Conservation (phyloP, 1,140 invertebrate species). For the Cydia strobilella region DNA sequence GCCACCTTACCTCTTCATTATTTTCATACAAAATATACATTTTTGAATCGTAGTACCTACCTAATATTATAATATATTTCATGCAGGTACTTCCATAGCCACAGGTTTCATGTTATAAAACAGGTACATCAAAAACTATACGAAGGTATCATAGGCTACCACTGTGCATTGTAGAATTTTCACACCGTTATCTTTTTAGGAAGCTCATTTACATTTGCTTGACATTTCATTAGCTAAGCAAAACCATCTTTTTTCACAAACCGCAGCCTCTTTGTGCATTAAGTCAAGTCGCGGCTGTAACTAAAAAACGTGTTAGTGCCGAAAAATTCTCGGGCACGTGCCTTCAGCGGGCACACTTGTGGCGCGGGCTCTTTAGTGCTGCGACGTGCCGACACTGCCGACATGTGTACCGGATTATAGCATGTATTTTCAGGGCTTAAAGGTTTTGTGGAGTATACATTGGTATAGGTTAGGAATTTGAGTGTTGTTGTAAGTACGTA, state of each 20-base stretch:
- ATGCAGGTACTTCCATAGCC: too few species aligned
- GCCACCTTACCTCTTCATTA: too few species aligned
- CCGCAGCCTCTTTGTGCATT: constrained; percentile 14
- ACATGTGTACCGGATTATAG: background rate
- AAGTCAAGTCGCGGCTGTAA: background rate
- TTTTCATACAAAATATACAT: too few species aligned
- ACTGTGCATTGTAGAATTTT: too few species aligned
- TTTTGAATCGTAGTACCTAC: too few species aligned
- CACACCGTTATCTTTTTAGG: background rate
- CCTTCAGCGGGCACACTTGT: constrained; percentile 38
- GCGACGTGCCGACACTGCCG: background rate
- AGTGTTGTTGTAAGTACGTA: background rate
- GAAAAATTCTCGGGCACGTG: constrained; percentile 43
- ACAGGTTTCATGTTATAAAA: too few species aligned
- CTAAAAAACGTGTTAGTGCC: constrained; percentile 35
- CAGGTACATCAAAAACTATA: too few species aligned
- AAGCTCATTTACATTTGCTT: background rate
- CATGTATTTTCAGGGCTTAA: background rate
- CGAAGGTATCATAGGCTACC: too few species aligned
- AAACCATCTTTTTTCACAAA: background rate
- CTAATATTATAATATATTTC: too few species aligned
- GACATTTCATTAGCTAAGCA: constrained; percentile 18
- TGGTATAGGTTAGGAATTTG: background rate
- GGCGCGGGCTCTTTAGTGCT: constrained; percentile 43
- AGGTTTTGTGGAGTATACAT: background rate